Evolutionary conservation across 1,140 invertebrate genomes (phyloP).

Genomic region (Hyposmocoma kahamanoa): DNA sequence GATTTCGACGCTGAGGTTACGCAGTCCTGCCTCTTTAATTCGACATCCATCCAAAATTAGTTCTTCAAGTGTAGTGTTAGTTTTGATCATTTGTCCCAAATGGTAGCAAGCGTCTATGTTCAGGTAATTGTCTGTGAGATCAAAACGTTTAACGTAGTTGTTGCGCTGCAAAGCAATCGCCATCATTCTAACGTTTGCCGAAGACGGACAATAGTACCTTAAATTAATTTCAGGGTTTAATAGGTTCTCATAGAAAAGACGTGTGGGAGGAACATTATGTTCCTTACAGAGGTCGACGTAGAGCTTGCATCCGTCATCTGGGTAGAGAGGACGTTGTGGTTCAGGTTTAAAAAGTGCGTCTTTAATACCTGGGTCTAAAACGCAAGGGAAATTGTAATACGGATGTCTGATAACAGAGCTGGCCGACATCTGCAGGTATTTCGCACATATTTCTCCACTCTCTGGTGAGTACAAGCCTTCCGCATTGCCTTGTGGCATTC

Average conservation of each 20-base stretch:
- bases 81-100: slow-evolving; percentile 43
- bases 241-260: slow-evolving; percentile 42
- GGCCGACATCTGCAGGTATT: slow-evolving; percentile 55
- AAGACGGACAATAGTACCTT: slow-evolving; percentile 53
- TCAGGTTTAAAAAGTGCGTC: slow-evolving; percentile 53
- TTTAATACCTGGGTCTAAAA: slow-evolving; percentile 64
- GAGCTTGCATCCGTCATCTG: slow-evolving; percentile 50
- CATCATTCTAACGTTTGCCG: slow-evolving; percentile 41
- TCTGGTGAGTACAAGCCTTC: slow-evolving; percentile 33
- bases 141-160: slow-evolving; percentile 37
- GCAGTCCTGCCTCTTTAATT: slow-evolving; percentile 44
- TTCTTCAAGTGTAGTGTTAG: slow-evolving; percentile 40
- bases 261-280: slow-evolving; percentile 41
- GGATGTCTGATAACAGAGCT: slow-evolving; percentile 62
- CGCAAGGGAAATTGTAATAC: slow-evolving; percentile 65
- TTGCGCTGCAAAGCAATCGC: slow-evolving; percentile 46
- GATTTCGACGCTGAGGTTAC: slow-evolving; percentile 31
- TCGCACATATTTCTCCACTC: slow-evolving; percentile 47
- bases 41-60: slow-evolving; percentile 55
- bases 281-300: slow-evolving; percentile 54
- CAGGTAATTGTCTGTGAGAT: slow-evolving; percentile 57
- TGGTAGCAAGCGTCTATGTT: slow-evolving; percentile 42
- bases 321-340: slow-evolving; percentile 26
- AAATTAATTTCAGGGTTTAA: slow-evolving; percentile 43
- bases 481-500: background rate